Base-by-base conservation (phyloP, 1,140 invertebrate genomes). In the Stenopsyche tienmushanensis region DNA sequence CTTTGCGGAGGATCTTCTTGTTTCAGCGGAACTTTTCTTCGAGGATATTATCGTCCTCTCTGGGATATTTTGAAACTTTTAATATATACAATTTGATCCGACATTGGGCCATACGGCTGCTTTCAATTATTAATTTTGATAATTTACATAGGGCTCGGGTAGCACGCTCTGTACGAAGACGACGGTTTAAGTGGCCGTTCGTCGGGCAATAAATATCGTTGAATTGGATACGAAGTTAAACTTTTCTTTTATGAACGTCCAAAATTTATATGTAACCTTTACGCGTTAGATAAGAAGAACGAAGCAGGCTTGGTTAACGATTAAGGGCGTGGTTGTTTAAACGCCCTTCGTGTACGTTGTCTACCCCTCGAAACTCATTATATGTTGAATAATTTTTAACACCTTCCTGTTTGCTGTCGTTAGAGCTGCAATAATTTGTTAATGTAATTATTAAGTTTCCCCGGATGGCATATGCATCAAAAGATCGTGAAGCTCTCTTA, bases 71-170 rank as follows among this genome's bases (percentile, higher is more conserved):
- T 5, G 13, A 34, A 34, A 34, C 29, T 26, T 50, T 62, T 15
- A 18, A 49, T 29, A 21, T 50, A 34, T 17, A 45, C 39, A 45
- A 60, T 60, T 47, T 49, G 21, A 24, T 45, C 39, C 21, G 17
- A 45, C 21, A 23, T 55, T 8, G 13, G 24, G 21, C 9, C 13
- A 18, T 41, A 5, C 15, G 1, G 26, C 18, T 1, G 13, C 15
- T 26, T 55, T 21, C 44, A 24, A 39, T 64, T 64, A 54, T 64
- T 64, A 64, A 42, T 55, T 45, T 44, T 21, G 34, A 45, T 64
- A 55, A 64, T 64, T 55, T 64, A 64, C 62, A 64, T 64, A 47
- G 52, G 41, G 62, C 26, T 41, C 18, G 41, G 23, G 47, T 63
- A 17, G n/a, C 15, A 7, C 20, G 15, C 42, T n/a, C 13, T 5